Conservation (phyloP, 2,888 invertebrate species). For the Portevinia maculata region DNA sequence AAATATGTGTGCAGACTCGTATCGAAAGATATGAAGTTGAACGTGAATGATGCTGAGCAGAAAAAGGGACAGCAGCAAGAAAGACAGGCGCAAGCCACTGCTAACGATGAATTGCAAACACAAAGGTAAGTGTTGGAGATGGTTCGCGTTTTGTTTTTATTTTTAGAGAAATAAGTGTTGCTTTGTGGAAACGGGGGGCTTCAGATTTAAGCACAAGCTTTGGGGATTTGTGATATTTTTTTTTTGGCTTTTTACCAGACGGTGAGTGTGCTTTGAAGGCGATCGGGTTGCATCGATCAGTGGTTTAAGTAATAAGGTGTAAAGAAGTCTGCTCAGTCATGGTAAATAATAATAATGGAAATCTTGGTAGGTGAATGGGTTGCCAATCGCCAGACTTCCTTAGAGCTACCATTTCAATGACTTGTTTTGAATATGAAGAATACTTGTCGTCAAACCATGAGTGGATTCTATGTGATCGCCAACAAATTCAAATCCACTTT, state of each 20-base stretch:
- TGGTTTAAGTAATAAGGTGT: too few species aligned
- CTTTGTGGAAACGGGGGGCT: slow-evolving; percentile 57
- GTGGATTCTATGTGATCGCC: too few species aligned
- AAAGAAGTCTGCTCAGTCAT: too few species aligned
- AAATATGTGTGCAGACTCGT: slow-evolving; percentile 75
- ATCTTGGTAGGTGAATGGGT: too few species aligned
- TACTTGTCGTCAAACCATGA: too few species aligned
- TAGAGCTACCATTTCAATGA: too few species aligned
- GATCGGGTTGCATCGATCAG: neutral
- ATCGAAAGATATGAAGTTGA: slow-evolving; percentile 73
- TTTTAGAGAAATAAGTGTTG: slow-evolving; percentile 11
- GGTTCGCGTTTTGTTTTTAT: neutral
- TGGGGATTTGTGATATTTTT: neutral
- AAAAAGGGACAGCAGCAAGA: slow-evolving; percentile 57
- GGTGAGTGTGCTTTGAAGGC: neutral
- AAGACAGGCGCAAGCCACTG: slow-evolving; percentile 25
- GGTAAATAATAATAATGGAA: too few species aligned
- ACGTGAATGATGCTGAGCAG: slow-evolving; percentile 72
- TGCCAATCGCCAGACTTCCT: too few species aligned
- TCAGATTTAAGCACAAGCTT: slow-evolving; percentile 62
- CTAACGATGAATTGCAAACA: slow-evolving; percentile 65
- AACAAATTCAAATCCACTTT: too few species aligned
- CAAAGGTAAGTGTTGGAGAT: slow-evolving; percentile 57
- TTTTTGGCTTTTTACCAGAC: neutral
- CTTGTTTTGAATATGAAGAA: too few species aligned